These are phyloP conservation scores for Acromyrmex heyeri DNA, from an alignment of 1,140 invertebrate genomes.

Conservation along the genomic window DNA sequence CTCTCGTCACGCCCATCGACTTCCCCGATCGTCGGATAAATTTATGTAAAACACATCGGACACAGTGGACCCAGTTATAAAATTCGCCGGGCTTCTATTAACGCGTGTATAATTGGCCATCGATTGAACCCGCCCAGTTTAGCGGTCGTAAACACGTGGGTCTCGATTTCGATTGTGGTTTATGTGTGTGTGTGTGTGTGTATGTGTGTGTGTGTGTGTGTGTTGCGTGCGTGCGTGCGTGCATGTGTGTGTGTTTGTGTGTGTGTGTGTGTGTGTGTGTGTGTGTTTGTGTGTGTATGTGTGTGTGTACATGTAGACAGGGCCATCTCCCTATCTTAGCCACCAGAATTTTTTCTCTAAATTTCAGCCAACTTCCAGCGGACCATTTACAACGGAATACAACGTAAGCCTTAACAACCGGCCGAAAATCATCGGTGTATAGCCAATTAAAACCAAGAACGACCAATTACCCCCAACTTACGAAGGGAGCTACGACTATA, in stretches of 20 bases:
- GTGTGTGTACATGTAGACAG: neutral
- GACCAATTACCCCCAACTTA: conserved; percentile 81
- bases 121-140: conserved; percentile 76
- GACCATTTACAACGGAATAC: conserved; percentile 81
- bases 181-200: neutral
- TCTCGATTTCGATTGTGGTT: conserved; percentile 66
- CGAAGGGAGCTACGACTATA: conserved; percentile 79
- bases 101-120: conserved; percentile 75
- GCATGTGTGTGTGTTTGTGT: neutral
- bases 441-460: conserved; percentile 86
- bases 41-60: conserved; percentile 63
- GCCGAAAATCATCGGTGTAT: conserved; percentile 75
- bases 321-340: neutral
- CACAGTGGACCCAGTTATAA: conserved; percentile 49
- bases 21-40: conserved; percentile 51
- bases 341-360: conserved; percentile 54
- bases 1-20: conserved; percentile 54
- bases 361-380: conserved; percentile 80
- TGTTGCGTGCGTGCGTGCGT: no score
- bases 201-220: neutral
- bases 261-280: neutral
- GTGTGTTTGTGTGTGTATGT: neutral
- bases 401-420: conserved; percentile 85
- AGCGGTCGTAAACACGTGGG: conserved; percentile 80
- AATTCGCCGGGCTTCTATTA: conserved; percentile 66